Conservation (phyloP, 2,113 vertebrate genomes). For the cattle (Bos taurus) region DNA sequence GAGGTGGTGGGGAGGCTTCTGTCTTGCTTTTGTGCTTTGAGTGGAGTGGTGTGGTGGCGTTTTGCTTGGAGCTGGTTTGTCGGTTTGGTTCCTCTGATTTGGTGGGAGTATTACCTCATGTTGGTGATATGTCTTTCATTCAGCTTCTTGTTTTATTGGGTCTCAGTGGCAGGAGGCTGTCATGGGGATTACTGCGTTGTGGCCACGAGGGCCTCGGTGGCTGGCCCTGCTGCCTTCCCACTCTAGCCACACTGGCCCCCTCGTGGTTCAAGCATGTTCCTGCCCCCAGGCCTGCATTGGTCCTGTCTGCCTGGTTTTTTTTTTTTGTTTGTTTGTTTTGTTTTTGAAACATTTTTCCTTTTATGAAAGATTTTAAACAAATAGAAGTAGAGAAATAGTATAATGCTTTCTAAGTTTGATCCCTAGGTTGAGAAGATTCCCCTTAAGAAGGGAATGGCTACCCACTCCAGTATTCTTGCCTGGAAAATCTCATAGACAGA, state of each 20-base stretch:
- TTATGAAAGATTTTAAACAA: neutral
- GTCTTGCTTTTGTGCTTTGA: neutral
- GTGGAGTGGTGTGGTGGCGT: neutral
- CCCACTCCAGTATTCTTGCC: neutral
- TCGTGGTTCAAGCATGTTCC: neutral
- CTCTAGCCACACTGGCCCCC: neutral
- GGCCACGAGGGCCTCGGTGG: rapidly evolving
- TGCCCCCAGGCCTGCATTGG: neutral
- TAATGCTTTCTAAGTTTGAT: neutral
- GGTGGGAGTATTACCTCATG: neutral
- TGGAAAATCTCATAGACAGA: too few relatives aligned
- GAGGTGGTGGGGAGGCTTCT: rapidly evolving
- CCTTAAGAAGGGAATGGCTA: neutral
- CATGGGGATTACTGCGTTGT: too few relatives aligned
- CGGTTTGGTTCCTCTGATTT: neutral
- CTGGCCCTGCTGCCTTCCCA: neutral
- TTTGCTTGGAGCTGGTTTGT: neutral
- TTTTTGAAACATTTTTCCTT: neutral
- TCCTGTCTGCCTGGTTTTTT: neutral
- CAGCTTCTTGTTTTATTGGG: neutral
- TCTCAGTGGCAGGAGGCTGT: neutral
- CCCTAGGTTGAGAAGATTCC: neutral
- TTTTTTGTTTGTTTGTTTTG: too few relatives aligned
- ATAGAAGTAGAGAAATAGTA: neutral
- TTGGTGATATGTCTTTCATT: neutral